Evolutionary conservation across 1,140 invertebrate genomes (phyloP).

Genomic region (Listronotus bonariensis): DNA sequence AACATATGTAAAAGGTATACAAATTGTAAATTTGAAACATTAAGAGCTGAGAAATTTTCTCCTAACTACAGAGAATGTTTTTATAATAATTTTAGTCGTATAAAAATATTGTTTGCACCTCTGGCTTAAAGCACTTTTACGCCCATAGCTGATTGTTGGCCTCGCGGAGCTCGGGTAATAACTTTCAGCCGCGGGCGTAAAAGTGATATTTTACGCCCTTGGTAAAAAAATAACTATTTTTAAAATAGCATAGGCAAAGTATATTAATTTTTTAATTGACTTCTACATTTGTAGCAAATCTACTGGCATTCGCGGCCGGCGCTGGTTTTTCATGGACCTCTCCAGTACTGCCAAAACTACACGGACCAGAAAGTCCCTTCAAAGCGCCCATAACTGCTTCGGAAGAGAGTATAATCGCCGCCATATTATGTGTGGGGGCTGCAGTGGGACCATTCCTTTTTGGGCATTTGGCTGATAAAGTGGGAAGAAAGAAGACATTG

Average conservation of each 20-base stretch:
- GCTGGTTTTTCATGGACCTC: conserved; percentile 75
- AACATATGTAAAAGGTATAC: no score
- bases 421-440: conserved; percentile 77
- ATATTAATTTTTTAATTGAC: background rate
- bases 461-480: conserved; percentile 52
- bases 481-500: conserved; percentile 57
- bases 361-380: conserved; percentile 41
- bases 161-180: no score
- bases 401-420: conserved; percentile 78
- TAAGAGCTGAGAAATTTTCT: no score
- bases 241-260: conserved; percentile 8
- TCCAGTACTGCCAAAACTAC: conserved; percentile 65
- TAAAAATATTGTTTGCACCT: background rate
- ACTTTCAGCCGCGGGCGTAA: no score
- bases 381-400: conserved; percentile 54
- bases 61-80: no score
- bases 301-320: conserved; percentile 66
- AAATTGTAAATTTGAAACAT: no score
- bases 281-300: conserved; percentile 62
- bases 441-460: conserved; percentile 55
- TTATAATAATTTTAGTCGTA: no score
- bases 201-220: no score
- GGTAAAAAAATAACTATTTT: conserved; percentile 16
- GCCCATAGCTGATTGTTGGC: no score
- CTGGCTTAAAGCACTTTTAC: no score